Percentiles rank a stretch among this genome's conserved stretches.
Conservation (phyloP, 2,113 vertebrate genomes). For the Syngnathus scovelli region DNA sequence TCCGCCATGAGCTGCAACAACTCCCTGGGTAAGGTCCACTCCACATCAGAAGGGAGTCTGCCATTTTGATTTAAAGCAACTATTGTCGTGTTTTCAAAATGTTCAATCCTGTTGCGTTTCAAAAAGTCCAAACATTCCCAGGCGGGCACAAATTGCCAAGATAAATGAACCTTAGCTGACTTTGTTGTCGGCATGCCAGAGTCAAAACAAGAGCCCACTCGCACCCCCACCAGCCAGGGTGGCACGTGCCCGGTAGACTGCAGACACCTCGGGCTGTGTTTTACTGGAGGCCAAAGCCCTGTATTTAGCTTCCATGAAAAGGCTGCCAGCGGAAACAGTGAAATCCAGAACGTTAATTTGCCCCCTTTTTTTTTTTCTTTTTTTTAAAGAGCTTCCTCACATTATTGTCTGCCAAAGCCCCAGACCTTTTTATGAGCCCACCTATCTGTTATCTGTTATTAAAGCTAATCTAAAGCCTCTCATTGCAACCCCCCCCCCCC, state of each 20-base stretch:
- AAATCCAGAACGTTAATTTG: constrained; percentile 64
- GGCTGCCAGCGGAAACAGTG: constrained; percentile 63
- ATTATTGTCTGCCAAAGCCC: constrained; percentile 65
- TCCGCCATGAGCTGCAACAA: constrained; percentile 78
- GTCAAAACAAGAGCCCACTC: constrained; percentile 4
- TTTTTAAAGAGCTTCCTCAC: constrained; percentile 62
- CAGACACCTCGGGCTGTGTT: constrained; percentile 48
- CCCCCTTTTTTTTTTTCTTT: constrained; percentile 38
- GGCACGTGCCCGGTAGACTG: constrained; percentile 33
- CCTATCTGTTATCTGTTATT: constrained; percentile 71
- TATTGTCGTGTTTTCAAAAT: background rate
- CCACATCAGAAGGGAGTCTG: background rate
- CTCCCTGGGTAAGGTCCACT: constrained; percentile 79
- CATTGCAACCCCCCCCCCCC: constrained; percentile 45
- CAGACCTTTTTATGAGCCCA: constrained; percentile 61
- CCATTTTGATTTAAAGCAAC: background rate
- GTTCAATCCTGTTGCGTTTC: too few relatives aligned
- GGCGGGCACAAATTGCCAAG: background rate
- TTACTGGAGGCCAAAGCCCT: constrained; percentile 62
- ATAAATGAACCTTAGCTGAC: background rate
- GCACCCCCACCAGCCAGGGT: background rate
- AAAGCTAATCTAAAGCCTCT: constrained; percentile 64
- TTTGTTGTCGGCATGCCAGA: constrained; percentile 4
- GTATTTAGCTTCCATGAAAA: constrained; percentile 69
- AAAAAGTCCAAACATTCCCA: background rate